These are phyloP conservation scores for Centropus bengalensis DNA, from an alignment of 2,113 vertebrate species.

Conservation along the genomic window DNA sequence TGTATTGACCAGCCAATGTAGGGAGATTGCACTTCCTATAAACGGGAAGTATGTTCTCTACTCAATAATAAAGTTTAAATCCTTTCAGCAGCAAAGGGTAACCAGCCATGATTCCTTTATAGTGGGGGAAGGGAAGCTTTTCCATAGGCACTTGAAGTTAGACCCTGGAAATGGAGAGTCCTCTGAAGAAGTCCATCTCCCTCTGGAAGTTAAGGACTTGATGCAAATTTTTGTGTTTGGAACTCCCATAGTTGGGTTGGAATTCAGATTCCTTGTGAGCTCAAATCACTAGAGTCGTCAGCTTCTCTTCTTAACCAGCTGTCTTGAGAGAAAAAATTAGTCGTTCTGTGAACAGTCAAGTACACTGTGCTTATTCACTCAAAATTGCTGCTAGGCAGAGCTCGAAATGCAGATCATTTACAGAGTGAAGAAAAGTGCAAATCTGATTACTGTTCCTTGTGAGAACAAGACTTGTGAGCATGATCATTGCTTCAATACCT, in stretches of 20 bases:
- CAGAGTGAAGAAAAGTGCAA: background rate
- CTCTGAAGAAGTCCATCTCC: background rate
- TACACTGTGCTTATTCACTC: background rate
- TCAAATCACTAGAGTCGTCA: background rate
- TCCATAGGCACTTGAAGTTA: background rate
- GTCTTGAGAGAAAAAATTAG: background rate
- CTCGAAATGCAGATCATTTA: background rate
- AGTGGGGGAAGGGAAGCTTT: background rate
- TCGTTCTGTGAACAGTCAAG: background rate
- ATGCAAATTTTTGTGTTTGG: background rate
- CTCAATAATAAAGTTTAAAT: background rate
- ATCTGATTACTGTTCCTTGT: background rate
- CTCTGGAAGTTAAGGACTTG: background rate
- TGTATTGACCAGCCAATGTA: background rate
- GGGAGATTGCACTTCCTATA: background rate
- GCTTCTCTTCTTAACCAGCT: background rate
- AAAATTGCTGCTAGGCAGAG: background rate
- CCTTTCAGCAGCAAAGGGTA: background rate
- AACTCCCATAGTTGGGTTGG: background rate
- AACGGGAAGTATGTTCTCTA: background rate
- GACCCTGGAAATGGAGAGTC: background rate
- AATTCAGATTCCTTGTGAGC: background rate
- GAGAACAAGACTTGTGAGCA: background rate
- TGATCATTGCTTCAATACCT: background rate
- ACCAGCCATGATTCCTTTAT: rapidly evolving